phyloP scores from a whole-genome alignment of 1,140 invertebrate genomes.

The Hyles vespertilio region DNA sequence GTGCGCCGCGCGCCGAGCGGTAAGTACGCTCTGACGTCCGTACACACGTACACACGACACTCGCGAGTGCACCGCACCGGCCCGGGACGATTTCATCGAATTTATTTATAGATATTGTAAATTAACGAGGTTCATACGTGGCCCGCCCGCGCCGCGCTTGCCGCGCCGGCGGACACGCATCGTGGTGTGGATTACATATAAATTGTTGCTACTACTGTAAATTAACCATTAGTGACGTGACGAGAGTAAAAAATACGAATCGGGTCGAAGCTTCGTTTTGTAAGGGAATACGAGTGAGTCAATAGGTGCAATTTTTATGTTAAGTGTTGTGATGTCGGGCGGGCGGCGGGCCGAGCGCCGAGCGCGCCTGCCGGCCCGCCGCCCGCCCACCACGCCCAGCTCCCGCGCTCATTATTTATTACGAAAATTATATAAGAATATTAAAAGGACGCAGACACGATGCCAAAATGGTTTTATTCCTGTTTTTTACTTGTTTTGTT shows the following conservation, averaged over 20 bases:
- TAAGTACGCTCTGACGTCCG: constrained; percentile 22
- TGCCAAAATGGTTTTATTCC: constrained; percentile 74
- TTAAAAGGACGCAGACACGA: constrained; percentile 63
- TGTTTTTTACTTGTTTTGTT: constrained; percentile 74
- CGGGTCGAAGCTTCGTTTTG: constrained; percentile 60
- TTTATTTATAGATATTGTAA: constrained; percentile 73
- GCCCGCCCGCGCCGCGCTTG: constrained; percentile 15
- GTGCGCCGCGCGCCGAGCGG: constrained; percentile 25
- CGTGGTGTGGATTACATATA: constrained; percentile 66
- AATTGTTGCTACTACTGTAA: constrained; percentile 69
- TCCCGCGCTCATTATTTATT: constrained; percentile 61
- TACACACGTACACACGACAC: constrained; percentile 10
- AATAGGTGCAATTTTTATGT: constrained; percentile 72
- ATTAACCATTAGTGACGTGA: constrained; percentile 63
- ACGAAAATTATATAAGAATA: constrained; percentile 54
- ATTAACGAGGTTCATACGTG: constrained; percentile 58
- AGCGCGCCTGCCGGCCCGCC: constrained; percentile 23
- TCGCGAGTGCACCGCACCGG: constrained; percentile 12
- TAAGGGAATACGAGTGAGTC: constrained; percentile 65
- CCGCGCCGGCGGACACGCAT: constrained; percentile 47
- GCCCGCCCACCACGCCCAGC: constrained; percentile 24
- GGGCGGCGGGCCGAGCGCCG: constrained; percentile 24
- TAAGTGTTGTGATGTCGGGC: constrained; percentile 43
- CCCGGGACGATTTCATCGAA: constrained; percentile 70
- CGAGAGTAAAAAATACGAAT: constrained; percentile 61